Evolutionary conservation across 2,888 invertebrate genomes (phyloP).

Genomic region (Thalpophila matura): DNA sequence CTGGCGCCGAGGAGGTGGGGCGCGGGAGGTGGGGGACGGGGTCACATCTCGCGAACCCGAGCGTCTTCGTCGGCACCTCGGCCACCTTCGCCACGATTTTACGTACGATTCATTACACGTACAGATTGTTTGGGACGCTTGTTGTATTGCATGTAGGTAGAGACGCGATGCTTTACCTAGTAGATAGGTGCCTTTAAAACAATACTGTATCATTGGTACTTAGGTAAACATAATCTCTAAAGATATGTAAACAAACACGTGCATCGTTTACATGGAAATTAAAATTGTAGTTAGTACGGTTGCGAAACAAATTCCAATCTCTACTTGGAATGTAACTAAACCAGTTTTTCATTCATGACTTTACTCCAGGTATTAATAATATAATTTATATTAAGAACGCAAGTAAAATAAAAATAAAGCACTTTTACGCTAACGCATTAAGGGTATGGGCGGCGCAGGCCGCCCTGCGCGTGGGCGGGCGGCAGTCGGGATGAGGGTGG

Average conservation of each 20-base stretch:
- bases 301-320: neutral
- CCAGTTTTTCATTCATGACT: neutral
- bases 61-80: constrained; percentile 62
- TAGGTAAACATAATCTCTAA: neutral
- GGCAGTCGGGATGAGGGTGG: constrained; percentile 48
- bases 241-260: neutral
- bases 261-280: neutral
- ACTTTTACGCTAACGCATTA: constrained; percentile 53
- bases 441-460: constrained; percentile 44
- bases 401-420: constrained; percentile 42
- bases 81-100: constrained; percentile 60
- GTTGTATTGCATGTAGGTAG: constrained; percentile 31
- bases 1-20: constrained; percentile 56
- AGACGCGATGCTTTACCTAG: neutral
- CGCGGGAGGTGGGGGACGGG: constrained; percentile 43
- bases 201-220: neutral
- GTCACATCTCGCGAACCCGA: constrained; percentile 68
- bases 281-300: constrained; percentile 1
- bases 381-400: constrained; percentile 20
- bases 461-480: constrained; percentile 46
- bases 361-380: neutral
- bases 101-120: constrained; percentile 70
- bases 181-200: neutral
- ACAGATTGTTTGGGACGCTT: constrained; percentile 66
- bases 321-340: neutral